Conservation (phyloP, 2,797 vertebrate genomes). For the Margarornis squamiger region DNA sequence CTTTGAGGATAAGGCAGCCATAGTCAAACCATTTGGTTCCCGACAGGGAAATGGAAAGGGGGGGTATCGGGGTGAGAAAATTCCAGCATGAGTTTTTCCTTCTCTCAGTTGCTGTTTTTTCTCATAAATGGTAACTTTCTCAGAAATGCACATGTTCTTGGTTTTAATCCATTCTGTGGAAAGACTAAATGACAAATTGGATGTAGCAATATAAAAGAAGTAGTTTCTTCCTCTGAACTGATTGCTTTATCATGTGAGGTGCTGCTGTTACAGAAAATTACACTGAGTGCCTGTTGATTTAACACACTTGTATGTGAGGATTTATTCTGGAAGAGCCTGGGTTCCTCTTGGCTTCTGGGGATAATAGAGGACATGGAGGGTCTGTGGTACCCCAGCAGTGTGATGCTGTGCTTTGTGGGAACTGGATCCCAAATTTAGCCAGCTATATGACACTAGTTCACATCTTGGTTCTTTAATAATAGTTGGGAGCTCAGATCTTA, state of each 20-base stretch:
- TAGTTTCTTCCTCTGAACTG: background rate
- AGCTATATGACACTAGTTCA: background rate
- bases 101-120: background rate
- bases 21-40: background rate
- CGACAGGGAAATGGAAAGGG: background rate
- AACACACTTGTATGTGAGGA: background rate
- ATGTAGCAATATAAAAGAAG: background rate
- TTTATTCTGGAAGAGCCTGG: background rate
- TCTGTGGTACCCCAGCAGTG: accelerated
- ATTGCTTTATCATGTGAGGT: background rate
- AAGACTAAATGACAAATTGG: conserved; percentile 18
- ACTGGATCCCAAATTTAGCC: background rate
- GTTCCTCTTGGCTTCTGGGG: background rate
- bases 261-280: conserved; percentile 27
- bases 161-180: background rate
- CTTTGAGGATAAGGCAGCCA: background rate
- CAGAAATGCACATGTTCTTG: background rate
- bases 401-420: background rate
- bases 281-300: conserved; percentile 32
- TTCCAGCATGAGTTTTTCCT: accelerated
- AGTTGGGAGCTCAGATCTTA: background rate
- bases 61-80: background rate
- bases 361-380: background rate
- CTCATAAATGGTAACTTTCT: background rate
- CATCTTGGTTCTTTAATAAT: background rate